phyloP scores from a whole-genome alignment of 2,797 vertebrate species.

The Corythornis leucogaster region DNA sequence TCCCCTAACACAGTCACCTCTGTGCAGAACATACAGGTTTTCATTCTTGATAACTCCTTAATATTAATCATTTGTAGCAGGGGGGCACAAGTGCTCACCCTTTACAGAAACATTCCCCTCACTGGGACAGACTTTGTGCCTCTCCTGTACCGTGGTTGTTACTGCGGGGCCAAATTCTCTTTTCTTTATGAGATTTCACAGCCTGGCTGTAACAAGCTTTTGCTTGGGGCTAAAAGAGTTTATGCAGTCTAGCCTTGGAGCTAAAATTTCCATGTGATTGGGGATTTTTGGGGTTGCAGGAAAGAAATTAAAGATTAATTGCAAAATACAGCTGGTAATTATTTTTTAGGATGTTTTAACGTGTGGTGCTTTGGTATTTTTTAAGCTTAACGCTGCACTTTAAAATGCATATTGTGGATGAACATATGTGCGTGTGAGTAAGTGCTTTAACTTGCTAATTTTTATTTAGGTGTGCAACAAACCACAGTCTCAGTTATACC shows the following conservation, averaged over 20 bases:
- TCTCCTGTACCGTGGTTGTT: not conserved
- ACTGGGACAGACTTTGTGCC: not conserved
- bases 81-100: not conserved
- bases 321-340: not conserved
- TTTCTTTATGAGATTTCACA: not conserved
- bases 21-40: not conserved
- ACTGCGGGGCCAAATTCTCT: not conserved
- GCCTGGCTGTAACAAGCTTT: not conserved
- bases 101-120: rapidly evolving
- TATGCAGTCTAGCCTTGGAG: not conserved
- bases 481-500: not conserved
- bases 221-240: not conserved
- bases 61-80: not conserved
- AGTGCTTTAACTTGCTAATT: slow-evolving; percentile 3
- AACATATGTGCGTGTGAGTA: not conserved
- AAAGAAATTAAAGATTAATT: slow-evolving; percentile 22
- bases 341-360: not conserved
- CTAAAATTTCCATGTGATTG: not conserved
- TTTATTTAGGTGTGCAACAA: not conserved
- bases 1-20: rapidly evolving
- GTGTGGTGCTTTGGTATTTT: not conserved
- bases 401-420: not conserved
- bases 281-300: not conserved
- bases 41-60: not conserved
- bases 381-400: not conserved